Base-by-base conservation (phyloP, 2,113 vertebrate species). In the Phodopus roborovskii region DNA sequence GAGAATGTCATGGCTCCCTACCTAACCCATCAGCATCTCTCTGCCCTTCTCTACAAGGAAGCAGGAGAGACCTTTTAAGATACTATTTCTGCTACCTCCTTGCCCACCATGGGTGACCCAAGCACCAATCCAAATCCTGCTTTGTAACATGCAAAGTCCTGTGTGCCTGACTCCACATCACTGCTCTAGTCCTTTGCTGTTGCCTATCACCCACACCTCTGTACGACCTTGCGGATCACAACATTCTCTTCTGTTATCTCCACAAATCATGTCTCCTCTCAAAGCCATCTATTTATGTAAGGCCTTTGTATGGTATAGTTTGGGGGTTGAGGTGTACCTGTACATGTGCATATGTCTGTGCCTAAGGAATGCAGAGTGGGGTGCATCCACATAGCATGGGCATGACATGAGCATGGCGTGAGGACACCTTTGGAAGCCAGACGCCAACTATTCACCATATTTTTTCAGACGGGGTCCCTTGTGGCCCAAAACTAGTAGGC, bases 151-250 rank as follows among this genome's bases (percentile, higher is more conserved):
- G 11, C 70, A 26, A 8, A 24, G 45, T 11, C 9, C 42, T 88
- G 4, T 22, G 7, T 16, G 9, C 12, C 1, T 66, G 48, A 53
- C 3, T 62, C 17, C 33, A 0, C 0, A 1, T 50, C 20, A 10
- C 36, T 60, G 83, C 83, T 75, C n/a, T 39, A 13, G 1, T 22
- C 19, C n/a, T 56, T 77, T 62, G 5, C 30, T 11, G 0, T 36
- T 42, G 12, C 7, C n/a, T 33, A 11, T 3, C 8, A 19, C 33
- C 24, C 3, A 28, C 1, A 19, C 42, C 48, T 60, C 62, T 26
- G 2, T 1, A 13, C 50, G 6, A 3, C 45, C 45, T 19, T 20
- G 26, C 3, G 13, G 56, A 16, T 28, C 39, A 0, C 1, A 4
- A 19, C 53, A 1, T 53, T 45, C 36, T 39, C 1, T 36, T 56